These are phyloP conservation scores for Pangasius larnaudii DNA, from an alignment of 2,797 vertebrate genomes.

Conservation along the genomic window DNA sequence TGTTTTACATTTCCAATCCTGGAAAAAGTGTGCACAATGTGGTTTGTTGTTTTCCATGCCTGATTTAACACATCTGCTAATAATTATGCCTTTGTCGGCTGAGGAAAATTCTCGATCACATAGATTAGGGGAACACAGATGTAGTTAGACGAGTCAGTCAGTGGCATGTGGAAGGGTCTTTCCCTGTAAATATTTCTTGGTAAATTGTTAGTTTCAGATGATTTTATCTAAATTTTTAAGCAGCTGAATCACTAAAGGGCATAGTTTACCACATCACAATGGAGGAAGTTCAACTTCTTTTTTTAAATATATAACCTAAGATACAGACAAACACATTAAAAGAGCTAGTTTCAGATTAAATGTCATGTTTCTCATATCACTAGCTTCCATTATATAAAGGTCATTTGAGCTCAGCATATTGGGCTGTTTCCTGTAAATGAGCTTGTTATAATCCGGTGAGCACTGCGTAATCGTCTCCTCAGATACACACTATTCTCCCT, in stretches of 20 bases:
- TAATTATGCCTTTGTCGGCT: background rate
- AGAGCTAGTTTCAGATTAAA: slow-evolving; percentile 3
- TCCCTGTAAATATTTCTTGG: background rate
- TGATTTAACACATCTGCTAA: slow-evolving; percentile 8
- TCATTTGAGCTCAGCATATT: slow-evolving; percentile 27
- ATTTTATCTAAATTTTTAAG: background rate
- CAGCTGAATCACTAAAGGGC: background rate
- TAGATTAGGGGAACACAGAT: background rate
- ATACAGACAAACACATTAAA: background rate
- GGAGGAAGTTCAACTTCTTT: background rate
- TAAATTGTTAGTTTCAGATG: slow-evolving; percentile 5
- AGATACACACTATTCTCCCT: slow-evolving; percentile 23
- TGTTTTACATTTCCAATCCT: background rate
- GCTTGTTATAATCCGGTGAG: slow-evolving; percentile 63
- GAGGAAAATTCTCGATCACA: background rate
- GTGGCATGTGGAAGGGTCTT: slow-evolving; percentile 4
- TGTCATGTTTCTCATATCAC: background rate
- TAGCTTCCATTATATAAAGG: slow-evolving; percentile 28
- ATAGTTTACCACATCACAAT: background rate
- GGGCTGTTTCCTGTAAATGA: slow-evolving; percentile 60
- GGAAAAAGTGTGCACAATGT: background rate
- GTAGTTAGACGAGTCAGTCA: background rate
- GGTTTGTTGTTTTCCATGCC: background rate
- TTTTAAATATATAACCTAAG: background rate
- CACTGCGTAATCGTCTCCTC: slow-evolving; percentile 58